These are phyloP conservation scores for Ctenomys sociabilis DNA, from an alignment of 2,113 vertebrate genomes.

Conservation along the genomic window DNA sequence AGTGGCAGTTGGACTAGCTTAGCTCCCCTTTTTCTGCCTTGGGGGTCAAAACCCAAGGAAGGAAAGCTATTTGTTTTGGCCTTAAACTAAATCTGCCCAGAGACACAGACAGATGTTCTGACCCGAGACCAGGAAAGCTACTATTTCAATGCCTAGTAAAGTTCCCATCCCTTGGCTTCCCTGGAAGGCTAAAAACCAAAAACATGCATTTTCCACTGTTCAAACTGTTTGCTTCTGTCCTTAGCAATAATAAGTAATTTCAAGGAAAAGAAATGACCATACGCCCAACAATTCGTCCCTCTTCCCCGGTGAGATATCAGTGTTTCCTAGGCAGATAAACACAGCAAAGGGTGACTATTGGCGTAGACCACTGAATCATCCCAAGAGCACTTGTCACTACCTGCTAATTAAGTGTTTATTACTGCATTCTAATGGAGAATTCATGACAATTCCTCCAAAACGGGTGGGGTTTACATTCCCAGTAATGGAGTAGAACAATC, in stretches of 20 bases:
- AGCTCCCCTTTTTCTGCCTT: slow-evolving; percentile 30
- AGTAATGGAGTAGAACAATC: background rate
- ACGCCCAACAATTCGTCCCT: background rate
- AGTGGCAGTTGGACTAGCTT: slow-evolving; percentile 53
- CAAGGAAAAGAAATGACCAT: background rate
- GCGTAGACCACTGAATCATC: background rate
- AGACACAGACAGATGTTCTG: slow-evolving; percentile 77
- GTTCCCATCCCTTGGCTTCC: slow-evolving; percentile 25
- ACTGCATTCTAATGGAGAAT: background rate
- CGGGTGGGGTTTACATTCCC: background rate
- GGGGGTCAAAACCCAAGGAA: slow-evolving; percentile 63
- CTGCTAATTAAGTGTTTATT: background rate
- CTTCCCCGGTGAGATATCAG: background rate
- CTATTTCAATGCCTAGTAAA: slow-evolving; percentile 56
- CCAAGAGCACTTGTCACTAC: background rate
- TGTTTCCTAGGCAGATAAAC: slow-evolving; percentile 17
- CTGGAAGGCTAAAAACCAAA: slow-evolving; percentile 18
- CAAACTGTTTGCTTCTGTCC: slow-evolving; percentile 45
- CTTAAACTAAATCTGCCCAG: slow-evolving; percentile 75
- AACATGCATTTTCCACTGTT: slow-evolving; percentile 27
- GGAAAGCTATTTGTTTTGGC: slow-evolving; percentile 75
- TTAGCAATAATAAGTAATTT: slow-evolving; percentile 36
- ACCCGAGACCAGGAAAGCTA: slow-evolving; percentile 55
- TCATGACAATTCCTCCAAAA: background rate
- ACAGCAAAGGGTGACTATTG: background rate